A percentile compares a stretch with the other conserved stretches of the same genome.
Evolutionary conservation across 2,113 vertebrate species (phyloP).

Genomic region (Formicarius rufipectus): DNA sequence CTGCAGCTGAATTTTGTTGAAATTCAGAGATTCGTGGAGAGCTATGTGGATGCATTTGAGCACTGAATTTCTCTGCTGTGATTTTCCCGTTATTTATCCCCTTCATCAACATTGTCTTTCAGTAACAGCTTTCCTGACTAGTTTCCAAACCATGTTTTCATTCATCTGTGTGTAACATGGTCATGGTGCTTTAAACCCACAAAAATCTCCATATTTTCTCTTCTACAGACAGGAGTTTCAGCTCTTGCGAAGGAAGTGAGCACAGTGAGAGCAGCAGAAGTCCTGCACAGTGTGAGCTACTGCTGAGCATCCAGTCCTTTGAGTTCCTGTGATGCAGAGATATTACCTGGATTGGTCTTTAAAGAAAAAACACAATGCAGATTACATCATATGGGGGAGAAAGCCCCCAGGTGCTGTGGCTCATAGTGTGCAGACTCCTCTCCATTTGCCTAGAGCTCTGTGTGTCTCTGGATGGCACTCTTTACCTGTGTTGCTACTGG

Average conservation of each 20-base stretch:
- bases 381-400: neutral
- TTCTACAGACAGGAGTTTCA: neutral
- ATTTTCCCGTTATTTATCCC: conserved; percentile 9
- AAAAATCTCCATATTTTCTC: neutral
- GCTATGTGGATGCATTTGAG: neutral
- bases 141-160: neutral
- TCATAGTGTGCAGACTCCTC: neutral
- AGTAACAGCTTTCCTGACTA: neutral
- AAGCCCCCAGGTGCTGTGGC: neutral
- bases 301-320: neutral
- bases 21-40: neutral
- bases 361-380: neutral
- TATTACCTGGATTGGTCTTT: neutral
- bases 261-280: neutral
- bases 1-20: conserved; percentile 39
- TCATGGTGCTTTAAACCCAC: neutral
- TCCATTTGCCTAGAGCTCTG: neutral
- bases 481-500: neutral
- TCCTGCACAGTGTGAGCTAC: neutral
- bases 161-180: neutral
- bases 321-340: neutral
- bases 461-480: conserved; percentile 9
- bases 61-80: neutral
- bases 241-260: neutral
- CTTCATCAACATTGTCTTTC: neutral